Evolutionary conservation across 2,113 vertebrate species (phyloP).

Genomic region (Polypterus senegalus): DNA sequence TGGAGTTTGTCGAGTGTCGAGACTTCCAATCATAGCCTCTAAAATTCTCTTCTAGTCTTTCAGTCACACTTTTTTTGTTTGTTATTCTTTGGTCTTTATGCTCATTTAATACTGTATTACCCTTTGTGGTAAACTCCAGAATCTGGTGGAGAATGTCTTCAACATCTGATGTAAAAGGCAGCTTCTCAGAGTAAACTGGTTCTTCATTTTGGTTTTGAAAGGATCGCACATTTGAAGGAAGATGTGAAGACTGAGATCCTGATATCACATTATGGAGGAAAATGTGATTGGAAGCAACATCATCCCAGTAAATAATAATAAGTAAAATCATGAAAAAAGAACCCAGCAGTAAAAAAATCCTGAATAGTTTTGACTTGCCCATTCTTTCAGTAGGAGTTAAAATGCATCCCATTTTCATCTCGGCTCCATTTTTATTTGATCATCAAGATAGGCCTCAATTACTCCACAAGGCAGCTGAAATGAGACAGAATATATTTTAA

Average conservation of each 20-base stretch:
- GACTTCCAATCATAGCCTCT: constrained; percentile 79
- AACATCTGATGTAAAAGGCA: constrained; percentile 51
- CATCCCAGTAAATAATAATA: constrained; percentile 95
- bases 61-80: constrained; percentile 41
- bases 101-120: constrained; percentile 35
- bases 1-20: constrained; percentile 50
- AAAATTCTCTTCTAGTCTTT: constrained; percentile 59
- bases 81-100: constrained; percentile 26
- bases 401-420: not conserved
- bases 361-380: constrained; percentile 77
- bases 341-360: constrained; percentile 72
- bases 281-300: constrained; percentile 71
- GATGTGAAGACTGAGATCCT: constrained; percentile 45
- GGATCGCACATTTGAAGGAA: constrained; percentile 29
- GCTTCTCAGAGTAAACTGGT: constrained; percentile 9
- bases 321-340: constrained; percentile 83
- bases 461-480: too few species aligned
- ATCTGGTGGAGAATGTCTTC: constrained; percentile 79
- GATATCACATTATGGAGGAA: constrained; percentile 71
- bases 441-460: too few species aligned
- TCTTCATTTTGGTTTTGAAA: constrained; percentile 13
- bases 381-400: constrained; percentile 48
- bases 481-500: too few species aligned
- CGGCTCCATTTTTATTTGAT: constrained; percentile 12
- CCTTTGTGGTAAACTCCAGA: constrained; percentile 51